These are phyloP conservation scores for Epinotia bilunana DNA, from an alignment of 2,888 invertebrate genomes.

Conservation along the genomic window DNA sequence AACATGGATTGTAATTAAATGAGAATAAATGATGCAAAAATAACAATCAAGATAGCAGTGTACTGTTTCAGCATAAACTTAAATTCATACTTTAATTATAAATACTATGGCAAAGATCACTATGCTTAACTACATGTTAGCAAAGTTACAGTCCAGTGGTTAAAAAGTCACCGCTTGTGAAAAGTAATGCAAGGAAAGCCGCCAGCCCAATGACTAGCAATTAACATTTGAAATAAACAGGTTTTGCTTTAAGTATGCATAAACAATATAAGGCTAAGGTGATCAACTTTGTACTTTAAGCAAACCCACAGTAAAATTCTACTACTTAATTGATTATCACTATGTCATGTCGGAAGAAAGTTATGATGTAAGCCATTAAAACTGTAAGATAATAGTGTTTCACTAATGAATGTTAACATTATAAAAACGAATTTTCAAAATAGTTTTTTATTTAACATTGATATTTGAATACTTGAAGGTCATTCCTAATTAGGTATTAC, in stretches of 20 bases:
- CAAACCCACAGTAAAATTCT: conserved; percentile 31
- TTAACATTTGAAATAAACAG: conserved; percentile 38
- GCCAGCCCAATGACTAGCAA: conserved; percentile 4
- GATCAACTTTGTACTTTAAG: conserved; percentile 25
- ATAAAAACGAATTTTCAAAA: not conserved
- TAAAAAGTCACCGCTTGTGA: not conserved
- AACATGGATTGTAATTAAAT: no score
- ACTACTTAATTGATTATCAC: conserved; percentile 11
- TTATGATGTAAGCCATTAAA: conserved; percentile 12
- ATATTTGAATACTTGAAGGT: conserved; percentile 3
- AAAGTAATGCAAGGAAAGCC: conserved; percentile 33
- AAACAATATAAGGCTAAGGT: conserved; percentile 39
- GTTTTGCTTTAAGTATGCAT: conserved; percentile 15
- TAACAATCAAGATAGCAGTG: no score
- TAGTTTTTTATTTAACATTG: not conserved
- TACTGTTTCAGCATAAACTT: no score
- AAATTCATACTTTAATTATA: no score
- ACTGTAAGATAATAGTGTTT: not conserved
- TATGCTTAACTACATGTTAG: not conserved
- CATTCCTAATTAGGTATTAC: no score
- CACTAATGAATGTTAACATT: not conserved
- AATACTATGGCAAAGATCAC: no score
- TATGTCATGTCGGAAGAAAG: conserved; percentile 23
- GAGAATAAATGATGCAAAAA: no score
- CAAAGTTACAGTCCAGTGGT: not conserved